Base-by-base conservation (phyloP, 2,797 vertebrate species). In the Enteromius anoplus region DNA sequence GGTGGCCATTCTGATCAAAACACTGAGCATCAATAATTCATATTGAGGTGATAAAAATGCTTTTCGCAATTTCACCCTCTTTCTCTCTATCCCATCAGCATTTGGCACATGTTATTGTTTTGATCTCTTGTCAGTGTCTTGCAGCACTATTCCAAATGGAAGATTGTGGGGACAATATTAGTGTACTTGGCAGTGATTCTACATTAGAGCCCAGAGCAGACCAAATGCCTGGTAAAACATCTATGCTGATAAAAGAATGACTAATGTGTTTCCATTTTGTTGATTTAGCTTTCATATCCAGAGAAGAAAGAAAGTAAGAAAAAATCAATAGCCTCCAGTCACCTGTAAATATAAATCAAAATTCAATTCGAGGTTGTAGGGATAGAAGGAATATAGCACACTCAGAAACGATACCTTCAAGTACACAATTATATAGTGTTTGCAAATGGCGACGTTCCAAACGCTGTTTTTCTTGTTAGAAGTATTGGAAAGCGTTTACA, bases 11-110 rank as follows among this genome's bases (percentile, higher is more conserved):
- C 69, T 42, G 79, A 66, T 80, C 76, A 77, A 81, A 87, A 84
- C 78, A 75, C 84, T 65, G 78, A 79, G 69, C 75, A 64, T 87
- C 45, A 81, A 85, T 84, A 85, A 85, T 85, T 85, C 68, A 87
- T 73, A 58, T 32, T 65, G 72, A 78, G 69, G 68, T 85, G 78
- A 87, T 68, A 80, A 64, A 82, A 77, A 77, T 76, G 4, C 8
- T 60, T 79, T 81, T 75, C 17, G 77, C 66, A 58, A 45, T 62
- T 58, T 70, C 17, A 17, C 40, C 51, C 51, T 72, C 69, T 32
- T 23, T 34, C 12, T 76, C n/a, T 76, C 73, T 75, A 19, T 55
- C 26, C 19, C 26, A 19, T 75, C 23, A 29, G 81, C 32, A 42
- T 80, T 71, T 71, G 68, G 55, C 83, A 32, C 64, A 65, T 29